Evolutionary conservation across 1,140 invertebrate genomes (phyloP).

Genomic region (Gyrodactylus bullatarudis): DNA sequence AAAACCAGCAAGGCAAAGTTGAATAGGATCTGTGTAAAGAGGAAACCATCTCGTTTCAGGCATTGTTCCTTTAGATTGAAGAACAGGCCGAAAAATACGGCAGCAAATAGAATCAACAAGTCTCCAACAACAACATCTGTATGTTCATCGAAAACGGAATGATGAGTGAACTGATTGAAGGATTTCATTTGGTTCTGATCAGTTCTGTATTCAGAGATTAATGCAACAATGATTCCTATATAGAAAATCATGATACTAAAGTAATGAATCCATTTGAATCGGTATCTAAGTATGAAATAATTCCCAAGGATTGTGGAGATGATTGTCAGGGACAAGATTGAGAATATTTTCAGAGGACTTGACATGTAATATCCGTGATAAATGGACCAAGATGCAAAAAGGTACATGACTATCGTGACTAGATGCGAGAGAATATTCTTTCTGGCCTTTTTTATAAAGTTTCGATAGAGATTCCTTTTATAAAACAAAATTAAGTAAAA

Average conservation of each 20-base stretch:
- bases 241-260: not conserved
- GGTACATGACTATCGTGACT: not conserved
- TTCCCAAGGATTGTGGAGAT: not conserved
- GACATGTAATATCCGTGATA: not conserved
- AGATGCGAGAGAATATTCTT: not conserved
- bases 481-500: not conserved
- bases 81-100: not conserved
- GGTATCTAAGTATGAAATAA: not conserved
- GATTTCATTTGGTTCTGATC: not conserved
- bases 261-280: not conserved
- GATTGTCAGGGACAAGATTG: not conserved
- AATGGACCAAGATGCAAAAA: not conserved
- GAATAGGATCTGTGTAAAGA: not conserved
- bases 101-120: not conserved
- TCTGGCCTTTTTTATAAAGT: not conserved
- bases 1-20: not conserved
- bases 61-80: not conserved
- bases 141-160: not conserved
- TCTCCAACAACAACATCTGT: not conserved
- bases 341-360: not conserved
- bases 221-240: not conserved
- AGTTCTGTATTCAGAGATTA: not conserved
- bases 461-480: not conserved
- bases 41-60: not conserved
- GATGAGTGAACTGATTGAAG: not conserved